These are phyloP conservation scores for Spisula solida DNA, from an alignment of 2,888 invertebrate species.

Conservation along the genomic window DNA sequence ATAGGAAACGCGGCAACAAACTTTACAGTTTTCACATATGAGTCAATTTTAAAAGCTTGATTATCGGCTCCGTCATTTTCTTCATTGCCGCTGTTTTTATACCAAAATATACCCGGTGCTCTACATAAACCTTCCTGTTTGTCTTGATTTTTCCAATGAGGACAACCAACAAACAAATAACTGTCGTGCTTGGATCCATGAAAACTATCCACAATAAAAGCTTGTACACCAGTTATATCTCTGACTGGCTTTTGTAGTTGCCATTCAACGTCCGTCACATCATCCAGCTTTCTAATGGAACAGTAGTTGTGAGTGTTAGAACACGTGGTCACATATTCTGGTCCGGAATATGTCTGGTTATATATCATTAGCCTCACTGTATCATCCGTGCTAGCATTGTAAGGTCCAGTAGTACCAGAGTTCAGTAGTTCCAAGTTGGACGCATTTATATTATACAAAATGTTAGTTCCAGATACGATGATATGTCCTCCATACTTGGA, in stretches of 20 bases:
- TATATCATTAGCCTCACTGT: background rate
- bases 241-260: background rate
- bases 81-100: background rate
- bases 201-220: background rate
- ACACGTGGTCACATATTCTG: conserved; percentile 9
- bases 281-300: background rate
- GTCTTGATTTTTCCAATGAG: conserved; percentile 23
- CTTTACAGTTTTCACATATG: conserved; percentile 14
- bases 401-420: background rate
- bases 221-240: conserved; percentile 17
- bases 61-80: background rate
- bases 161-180: conserved; percentile 36
- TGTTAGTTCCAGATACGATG: conserved; percentile 15
- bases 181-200: background rate
- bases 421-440: background rate
- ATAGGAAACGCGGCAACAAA: conserved; percentile 31
- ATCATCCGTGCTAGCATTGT: background rate
- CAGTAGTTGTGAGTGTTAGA: background rate
- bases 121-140: background rate
- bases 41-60: conserved; percentile 7
- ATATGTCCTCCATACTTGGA: background rate
- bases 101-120: conserved; percentile 18
- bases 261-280: background rate
- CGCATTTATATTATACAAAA: conserved; percentile 26
- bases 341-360: background rate